Base-by-base conservation (phyloP, 1,140 invertebrate genomes). In the Leptestheria dahalacensis region DNA sequence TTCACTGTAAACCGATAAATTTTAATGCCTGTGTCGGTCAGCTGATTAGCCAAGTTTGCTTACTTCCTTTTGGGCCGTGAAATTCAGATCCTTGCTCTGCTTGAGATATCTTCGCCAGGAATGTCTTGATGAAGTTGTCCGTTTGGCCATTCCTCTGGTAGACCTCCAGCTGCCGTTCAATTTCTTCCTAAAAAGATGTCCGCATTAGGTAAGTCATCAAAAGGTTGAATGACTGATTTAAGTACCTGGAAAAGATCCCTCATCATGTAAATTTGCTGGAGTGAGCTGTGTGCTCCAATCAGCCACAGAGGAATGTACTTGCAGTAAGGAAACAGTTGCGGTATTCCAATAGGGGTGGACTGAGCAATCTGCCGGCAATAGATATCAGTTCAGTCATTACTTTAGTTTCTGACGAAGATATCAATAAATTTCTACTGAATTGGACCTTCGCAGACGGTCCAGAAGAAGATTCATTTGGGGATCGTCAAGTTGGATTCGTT, bases 401-500 rank as follows among this genome's bases (percentile, higher is more conserved):
- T n/a, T n/a, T n/a, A n/a, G n/a, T n/a, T n/a, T n/a, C n/a, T n/a
- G n/a, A n/a, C n/a, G n/a, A n/a, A n/a, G n/a, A n/a, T n/a, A n/a
- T n/a, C n/a, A n/a, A n/a, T n/a, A n/a, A n/a, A n/a, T n/a, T n/a
- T n/a, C n/a, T n/a, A 41, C 15, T 9, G 33, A 41, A 15, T 41
- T 41, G 6, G 6, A 41, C 33, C 33, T 41, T 41, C 33, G 6
- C 6, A 41, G 33, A 15, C 15, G 6, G 6, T 6, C 33, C 33
- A 6, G 2, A 2, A 52, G 12, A 1, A 25, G 18, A 11, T 55
- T 55, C 24, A n/a, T 25, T n/a, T 55, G 25, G 28, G 53, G 53
- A 25, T 60, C 58, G 4, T 56, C 48, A 15, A 57, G 20, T 11
- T 21, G 23, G 28, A 60, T 55, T 15, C 58, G 51, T 55, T 60